These are phyloP conservation scores for Acanthoscelides obtectus DNA, from an alignment of 2,888 invertebrate genomes.

Conservation along the genomic window DNA sequence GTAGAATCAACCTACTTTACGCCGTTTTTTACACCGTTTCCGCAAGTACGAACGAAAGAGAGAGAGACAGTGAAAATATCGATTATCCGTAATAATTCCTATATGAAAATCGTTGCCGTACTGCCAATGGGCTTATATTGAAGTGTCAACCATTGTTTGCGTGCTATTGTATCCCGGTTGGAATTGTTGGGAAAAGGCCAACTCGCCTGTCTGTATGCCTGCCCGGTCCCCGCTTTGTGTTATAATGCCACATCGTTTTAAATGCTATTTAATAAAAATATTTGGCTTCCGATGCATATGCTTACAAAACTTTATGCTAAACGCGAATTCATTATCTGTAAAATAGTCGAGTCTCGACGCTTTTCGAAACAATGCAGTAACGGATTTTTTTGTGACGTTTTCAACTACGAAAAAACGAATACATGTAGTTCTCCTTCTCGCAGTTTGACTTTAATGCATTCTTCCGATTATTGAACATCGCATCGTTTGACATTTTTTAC, in stretches of 20 bases:
- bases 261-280: not conserved
- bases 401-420: too few species aligned
- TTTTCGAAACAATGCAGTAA: too few species aligned
- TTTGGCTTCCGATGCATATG: not conserved
- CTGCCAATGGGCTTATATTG: not conserved
- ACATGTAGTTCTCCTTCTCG: too few species aligned
- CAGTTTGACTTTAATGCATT: too few species aligned
- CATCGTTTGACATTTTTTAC: too few species aligned
- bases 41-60: not conserved
- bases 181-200: conserved; percentile 42
- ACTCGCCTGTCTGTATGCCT: conserved; percentile 24
- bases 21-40: not conserved
- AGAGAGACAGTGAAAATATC: not conserved
- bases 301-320: not conserved
- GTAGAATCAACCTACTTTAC: too few species aligned
- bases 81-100: not conserved
- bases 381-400: too few species aligned
- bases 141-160: conserved; percentile 48
- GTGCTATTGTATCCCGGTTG: conserved; percentile 41
- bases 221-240: conserved; percentile 16
- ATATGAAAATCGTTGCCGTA: not conserved
- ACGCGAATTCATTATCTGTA: not conserved
- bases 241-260: not conserved
- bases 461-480: too few species aligned
- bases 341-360: too few species aligned